Percentiles rank a stretch among this genome's conserved stretches.
Evolutionary conservation across 2,113 vertebrate genomes (phyloP).

Genomic region (Equus przewalskii): DNA sequence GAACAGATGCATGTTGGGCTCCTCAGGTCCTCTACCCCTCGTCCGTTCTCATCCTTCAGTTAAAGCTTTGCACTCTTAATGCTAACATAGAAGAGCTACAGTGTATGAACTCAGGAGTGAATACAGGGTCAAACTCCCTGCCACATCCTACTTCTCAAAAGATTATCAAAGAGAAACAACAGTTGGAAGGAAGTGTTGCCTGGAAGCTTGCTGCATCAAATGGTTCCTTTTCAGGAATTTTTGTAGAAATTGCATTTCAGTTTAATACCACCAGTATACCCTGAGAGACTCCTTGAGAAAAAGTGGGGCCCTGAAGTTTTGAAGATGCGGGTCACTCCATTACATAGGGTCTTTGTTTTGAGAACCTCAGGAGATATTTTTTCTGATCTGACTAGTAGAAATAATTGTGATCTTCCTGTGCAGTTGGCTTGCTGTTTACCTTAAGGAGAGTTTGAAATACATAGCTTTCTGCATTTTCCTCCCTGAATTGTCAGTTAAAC

Average conservation of each 20-base stretch:
- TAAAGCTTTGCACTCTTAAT: background rate
- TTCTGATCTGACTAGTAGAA: background rate
- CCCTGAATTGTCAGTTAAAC: background rate
- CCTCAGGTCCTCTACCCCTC: background rate
- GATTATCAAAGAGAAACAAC: background rate
- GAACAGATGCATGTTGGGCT: background rate
- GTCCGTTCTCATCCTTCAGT: background rate
- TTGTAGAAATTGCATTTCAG: background rate
- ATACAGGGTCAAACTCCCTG: background rate
- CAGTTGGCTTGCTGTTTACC: background rate
- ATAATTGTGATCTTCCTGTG: background rate
- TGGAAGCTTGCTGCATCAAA: background rate
- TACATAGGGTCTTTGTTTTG: background rate
- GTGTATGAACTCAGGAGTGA: background rate
- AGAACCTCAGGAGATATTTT: background rate
- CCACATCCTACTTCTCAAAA: background rate
- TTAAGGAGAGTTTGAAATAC: background rate
- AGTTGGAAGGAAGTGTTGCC: background rate
- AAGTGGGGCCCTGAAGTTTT: background rate
- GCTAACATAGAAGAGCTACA: background rate
- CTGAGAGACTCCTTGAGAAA: background rate
- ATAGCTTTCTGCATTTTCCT: background rate
- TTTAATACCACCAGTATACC: background rate
- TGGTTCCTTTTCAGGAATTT: background rate
- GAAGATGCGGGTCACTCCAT: background rate